Percentiles rank a stretch among this genome's conserved stretches.
Conservation (phyloP, 2,888 invertebrate species). For the Rhagonycha fulva region DNA sequence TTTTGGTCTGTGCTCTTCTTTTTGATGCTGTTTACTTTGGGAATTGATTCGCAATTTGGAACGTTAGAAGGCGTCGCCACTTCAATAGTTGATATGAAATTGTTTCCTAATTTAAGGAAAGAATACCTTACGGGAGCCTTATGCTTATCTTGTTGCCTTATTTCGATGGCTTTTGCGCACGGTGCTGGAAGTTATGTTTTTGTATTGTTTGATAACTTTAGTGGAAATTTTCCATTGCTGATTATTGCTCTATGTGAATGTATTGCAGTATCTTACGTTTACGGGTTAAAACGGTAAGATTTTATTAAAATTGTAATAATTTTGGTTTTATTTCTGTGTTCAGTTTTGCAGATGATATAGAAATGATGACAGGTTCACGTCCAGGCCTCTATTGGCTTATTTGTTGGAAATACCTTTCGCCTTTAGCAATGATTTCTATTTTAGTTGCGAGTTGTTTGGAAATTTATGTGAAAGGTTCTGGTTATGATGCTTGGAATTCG, state of each 20-base stretch:
- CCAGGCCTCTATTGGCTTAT: constrained; percentile 90
- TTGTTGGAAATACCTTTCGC: constrained; percentile 94
- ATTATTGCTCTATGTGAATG: constrained; percentile 94
- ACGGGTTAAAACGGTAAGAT: constrained; percentile 82
- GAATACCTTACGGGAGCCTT: constrained; percentile 83
- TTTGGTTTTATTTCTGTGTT: constrained; percentile 30
- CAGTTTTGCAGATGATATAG: constrained; percentile 92
- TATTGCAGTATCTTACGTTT: constrained; percentile 90
- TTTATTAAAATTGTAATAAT: neutral
- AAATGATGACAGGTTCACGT: constrained; percentile 90
- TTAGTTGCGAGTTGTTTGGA: constrained; percentile 82
- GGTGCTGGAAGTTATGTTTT: constrained; percentile 94
- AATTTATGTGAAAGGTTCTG: constrained; percentile 78
- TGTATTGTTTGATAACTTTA: constrained; percentile 90
- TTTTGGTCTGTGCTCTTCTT: constrained; percentile 97
- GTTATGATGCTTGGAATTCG: constrained; percentile 84
- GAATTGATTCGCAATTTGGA: constrained; percentile 96
- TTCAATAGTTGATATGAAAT: constrained; percentile 92
- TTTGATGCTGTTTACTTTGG: constrained; percentile 94
- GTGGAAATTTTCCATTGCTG: constrained; percentile 88
- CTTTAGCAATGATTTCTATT: constrained; percentile 85
- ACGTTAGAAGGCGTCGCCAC: constrained; percentile 95
- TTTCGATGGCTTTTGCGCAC: constrained; percentile 91
- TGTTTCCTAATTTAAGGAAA: constrained; percentile 89
- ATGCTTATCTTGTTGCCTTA: constrained; percentile 78